These are phyloP conservation scores for Sinosuthora webbiana DNA, from an alignment of 2,113 vertebrate genomes.

Conservation along the genomic window DNA sequence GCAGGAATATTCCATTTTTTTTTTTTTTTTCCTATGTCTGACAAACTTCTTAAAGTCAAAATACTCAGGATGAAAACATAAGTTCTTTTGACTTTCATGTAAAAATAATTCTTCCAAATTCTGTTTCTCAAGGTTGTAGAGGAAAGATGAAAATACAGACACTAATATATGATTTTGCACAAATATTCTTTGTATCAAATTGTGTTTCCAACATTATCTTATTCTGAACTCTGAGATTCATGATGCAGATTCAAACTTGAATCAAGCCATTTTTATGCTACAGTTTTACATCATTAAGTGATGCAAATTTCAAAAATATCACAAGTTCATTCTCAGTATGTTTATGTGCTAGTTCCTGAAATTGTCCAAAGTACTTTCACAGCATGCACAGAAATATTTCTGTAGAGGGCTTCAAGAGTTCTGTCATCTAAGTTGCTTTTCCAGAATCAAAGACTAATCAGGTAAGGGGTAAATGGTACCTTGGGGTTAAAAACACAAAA, in stretches of 20 bases:
- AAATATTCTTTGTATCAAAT: not conserved
- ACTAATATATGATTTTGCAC: not conserved
- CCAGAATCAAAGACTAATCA: not conserved
- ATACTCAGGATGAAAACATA: not conserved
- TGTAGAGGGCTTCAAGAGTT: not conserved
- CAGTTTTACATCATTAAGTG: not conserved
- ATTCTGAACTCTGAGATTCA: not conserved
- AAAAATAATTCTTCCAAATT: not conserved
- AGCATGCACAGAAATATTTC: not conserved
- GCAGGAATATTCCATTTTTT: not conserved
- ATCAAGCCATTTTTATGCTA: not conserved
- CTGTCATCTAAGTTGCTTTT: not conserved
- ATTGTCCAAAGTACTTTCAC: not conserved
- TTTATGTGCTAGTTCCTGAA: not conserved
- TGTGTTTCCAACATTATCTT: not conserved
- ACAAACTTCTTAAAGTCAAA: not conserved
- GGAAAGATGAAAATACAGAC: not conserved
- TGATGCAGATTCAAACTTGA: not conserved
- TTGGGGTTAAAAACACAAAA: not conserved
- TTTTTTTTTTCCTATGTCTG: not conserved
- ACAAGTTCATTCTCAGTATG: not conserved
- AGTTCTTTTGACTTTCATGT: not conserved
- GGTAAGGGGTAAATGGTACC: not conserved
- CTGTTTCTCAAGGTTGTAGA: not conserved
- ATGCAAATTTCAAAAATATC: not conserved